phyloP scores from a whole-genome alignment of 2,797 vertebrate genomes.

The Thunnus albacares region DNA sequence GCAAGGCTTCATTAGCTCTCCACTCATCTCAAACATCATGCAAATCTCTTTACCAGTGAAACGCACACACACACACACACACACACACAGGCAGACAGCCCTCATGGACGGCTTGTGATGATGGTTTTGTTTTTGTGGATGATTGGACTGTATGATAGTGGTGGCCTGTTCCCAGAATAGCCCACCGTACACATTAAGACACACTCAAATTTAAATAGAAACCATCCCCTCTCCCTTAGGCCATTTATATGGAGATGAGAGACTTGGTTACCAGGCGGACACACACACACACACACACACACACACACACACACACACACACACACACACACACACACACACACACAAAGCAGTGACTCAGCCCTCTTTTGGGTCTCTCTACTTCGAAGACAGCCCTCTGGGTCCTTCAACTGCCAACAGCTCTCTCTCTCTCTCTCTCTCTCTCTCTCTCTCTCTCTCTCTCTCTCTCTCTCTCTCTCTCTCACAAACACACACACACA shows the following conservation, averaged over 20 bases:
- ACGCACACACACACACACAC: slow-evolving; percentile 14
- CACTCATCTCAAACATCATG: slow-evolving; percentile 15
- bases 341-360: slow-evolving; percentile 37
- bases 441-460: not conserved
- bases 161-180: slow-evolving; percentile 41
- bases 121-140: slow-evolving; percentile 25
- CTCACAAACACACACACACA: not conserved
- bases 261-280: slow-evolving; percentile 20
- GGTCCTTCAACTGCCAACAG: slow-evolving; percentile 22
- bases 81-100: not conserved
- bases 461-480: not conserved
- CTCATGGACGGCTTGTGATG: not conserved
- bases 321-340: slow-evolving; percentile 7
- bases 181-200: slow-evolving; percentile 41
- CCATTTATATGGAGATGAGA: slow-evolving; percentile 74
- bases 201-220: slow-evolving; percentile 56
- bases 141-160: slow-evolving; percentile 31
- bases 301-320: slow-evolving; percentile 26
- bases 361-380: slow-evolving; percentile 33
- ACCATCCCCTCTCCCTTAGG: slow-evolving; percentile 48
- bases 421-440: not conserved
- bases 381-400: slow-evolving; percentile 25
- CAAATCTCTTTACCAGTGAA: not conserved
- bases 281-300: slow-evolving; percentile 19
- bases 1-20: slow-evolving; percentile 21